phyloP scores from a whole-genome alignment of 2,888 invertebrate genomes.

The Siphlonurus alternatus region DNA sequence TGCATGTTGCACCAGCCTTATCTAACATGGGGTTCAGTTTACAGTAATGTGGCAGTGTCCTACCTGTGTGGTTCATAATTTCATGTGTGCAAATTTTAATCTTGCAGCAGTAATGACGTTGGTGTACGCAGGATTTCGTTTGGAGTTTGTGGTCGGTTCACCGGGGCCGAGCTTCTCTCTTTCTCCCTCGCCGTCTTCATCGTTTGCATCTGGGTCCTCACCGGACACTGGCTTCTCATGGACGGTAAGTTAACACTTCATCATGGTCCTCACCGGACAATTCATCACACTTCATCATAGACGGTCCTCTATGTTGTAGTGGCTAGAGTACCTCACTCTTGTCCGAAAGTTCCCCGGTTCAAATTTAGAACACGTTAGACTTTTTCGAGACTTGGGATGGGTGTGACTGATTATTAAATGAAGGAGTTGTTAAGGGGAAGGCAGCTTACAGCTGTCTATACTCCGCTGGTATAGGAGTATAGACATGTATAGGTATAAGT shows the following conservation, averaged over 20 bases:
- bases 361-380: neutral
- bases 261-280: neutral
- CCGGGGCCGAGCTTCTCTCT: constrained; percentile 83
- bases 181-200: constrained; percentile 83
- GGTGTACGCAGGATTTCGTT: constrained; percentile 71
- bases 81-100: no score
- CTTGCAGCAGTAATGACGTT: no score
- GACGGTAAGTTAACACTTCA: constrained; percentile 43
- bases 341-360: neutral
- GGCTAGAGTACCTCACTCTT: neutral
- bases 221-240: constrained; percentile 97
- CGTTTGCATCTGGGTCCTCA: constrained; percentile 94
- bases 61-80: no score
- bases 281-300: neutral
- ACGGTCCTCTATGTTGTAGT: neutral
- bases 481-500: no score
- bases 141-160: constrained; percentile 84
- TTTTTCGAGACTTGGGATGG: no score
- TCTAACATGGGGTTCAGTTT: no score
- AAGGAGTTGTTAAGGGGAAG: no score
- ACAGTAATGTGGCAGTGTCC: no score
- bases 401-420: no score
- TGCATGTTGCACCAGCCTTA: no score
- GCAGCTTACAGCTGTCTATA: no score
- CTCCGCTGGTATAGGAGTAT: no score